Evolutionary conservation across 2,888 invertebrate species (phyloP).

Genomic region (Lypha dubia): DNA sequence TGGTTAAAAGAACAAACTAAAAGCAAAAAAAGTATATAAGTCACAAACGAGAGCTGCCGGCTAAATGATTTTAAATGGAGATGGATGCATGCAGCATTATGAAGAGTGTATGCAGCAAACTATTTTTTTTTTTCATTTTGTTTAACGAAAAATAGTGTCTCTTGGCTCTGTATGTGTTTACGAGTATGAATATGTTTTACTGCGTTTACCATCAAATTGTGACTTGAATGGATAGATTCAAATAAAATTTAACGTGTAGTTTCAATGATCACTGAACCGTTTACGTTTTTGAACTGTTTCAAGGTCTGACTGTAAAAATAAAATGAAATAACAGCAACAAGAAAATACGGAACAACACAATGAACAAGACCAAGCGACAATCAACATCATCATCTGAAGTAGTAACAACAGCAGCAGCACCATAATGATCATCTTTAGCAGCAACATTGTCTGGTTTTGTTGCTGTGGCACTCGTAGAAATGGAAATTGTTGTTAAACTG

Average conservation of each 20-base stretch:
- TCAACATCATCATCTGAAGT: conserved; percentile 43
- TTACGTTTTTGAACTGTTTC: conserved; percentile 83
- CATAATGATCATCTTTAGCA: conserved; percentile 51
- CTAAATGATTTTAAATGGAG: conserved; percentile 52
- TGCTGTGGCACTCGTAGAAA: neutral
- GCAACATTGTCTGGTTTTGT: conserved; percentile 25
- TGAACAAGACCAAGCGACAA: conserved; percentile 35
- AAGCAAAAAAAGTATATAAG: conserved; percentile 19
- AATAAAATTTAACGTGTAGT: conserved; percentile 74
- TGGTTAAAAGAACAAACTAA: conserved; percentile 41
- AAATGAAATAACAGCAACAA: neutral
- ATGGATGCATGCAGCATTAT: conserved; percentile 51
- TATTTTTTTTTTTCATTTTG: conserved; percentile 51
- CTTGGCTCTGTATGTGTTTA: conserved; percentile 48
- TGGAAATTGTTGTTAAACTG: conserved; percentile 19
- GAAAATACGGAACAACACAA: conserved; percentile 31
- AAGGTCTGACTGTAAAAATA: conserved; percentile 78
- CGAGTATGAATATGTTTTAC: neutral
- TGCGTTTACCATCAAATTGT: conserved; percentile 54
- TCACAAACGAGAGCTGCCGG: conserved; percentile 23
- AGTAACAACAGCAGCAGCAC: conserved; percentile 43
- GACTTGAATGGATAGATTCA: conserved; percentile 61
- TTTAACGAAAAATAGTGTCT: conserved; percentile 52
- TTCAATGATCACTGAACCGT: conserved; percentile 83
- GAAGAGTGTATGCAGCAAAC: neutral